Conservation (phyloP, 2,797 vertebrate species). For the Sebastes miniatus region DNA sequence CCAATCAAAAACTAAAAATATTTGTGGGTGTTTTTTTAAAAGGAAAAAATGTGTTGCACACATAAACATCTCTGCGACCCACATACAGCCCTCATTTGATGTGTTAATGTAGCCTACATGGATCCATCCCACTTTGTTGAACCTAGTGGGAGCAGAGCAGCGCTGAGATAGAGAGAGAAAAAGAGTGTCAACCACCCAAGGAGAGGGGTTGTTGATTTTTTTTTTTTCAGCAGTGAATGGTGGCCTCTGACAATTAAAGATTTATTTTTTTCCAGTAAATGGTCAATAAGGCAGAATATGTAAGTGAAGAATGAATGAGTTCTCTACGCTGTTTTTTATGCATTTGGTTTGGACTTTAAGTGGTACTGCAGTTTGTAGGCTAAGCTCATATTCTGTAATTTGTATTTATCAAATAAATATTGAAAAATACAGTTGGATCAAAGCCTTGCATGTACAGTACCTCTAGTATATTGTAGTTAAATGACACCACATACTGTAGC, state of each 20-base stretch:
- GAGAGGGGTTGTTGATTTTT: neutral
- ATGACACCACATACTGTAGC: neutral
- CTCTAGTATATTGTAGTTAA: neutral
- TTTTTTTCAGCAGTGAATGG: neutral
- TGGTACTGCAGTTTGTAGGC: neutral
- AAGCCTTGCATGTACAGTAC: neutral
- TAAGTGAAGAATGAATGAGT: neutral
- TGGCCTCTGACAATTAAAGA: neutral
- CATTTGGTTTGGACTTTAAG: neutral
- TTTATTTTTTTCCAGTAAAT: neutral
- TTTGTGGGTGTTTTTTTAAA: neutral
- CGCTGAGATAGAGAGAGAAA: neutral
- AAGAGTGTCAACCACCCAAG: neutral
- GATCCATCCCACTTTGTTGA: constrained; percentile 55
- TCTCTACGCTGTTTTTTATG: neutral
- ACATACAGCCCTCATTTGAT: constrained; percentile 1
- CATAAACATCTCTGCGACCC: constrained; percentile 13
- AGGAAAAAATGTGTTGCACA: neutral
- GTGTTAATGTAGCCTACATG: constrained; percentile 20
- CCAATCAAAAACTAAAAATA: neutral
- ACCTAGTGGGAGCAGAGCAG: constrained; percentile 47
- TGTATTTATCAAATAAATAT: neutral
- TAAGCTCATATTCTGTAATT: too few relatives aligned
- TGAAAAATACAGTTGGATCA: neutral
- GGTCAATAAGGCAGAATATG: neutral